Evolutionary conservation across 2,113 vertebrate genomes (phyloP), one percentile per base, ranked within the genome.

Genomic region (Chloropsis hardwickii): DNA sequence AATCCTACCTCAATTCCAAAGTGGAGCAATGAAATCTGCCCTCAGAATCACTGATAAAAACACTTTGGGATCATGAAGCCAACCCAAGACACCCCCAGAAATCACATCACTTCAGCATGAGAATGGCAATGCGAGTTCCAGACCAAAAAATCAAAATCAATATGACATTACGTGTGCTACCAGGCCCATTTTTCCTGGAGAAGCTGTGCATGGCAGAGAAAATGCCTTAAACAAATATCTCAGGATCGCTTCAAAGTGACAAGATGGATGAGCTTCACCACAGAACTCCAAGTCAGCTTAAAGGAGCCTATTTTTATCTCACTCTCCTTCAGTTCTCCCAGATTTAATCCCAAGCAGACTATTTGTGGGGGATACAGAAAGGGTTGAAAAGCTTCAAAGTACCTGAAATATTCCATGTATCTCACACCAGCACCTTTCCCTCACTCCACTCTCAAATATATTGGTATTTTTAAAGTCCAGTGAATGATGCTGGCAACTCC

Each of bases 261-360:
- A 88, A 93, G 92, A 91, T 39, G 58, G 11, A 76, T 73, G 67
- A 96, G 90, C 80, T 78, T 94, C 76, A 73, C 51, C 47, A 69
- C 42, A 90, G 62, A 96, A 86, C 60, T 82, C 56, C 76, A 88
- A 86, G 86, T 70, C 92, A 92, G 67, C 76, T 90, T 88, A 83
- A 81, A 81, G 35, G 54, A 86, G 45, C 37, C 67, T 92, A 88
- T 88, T 95, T 94, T 96, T 90, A 94, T 86, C 65, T 40, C n/a
- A 2, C 29, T 92, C 71, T 80, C 85, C 57, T 87, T 67, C 37
- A 35, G 6, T 64, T 76, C 74, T 64, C 77, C 70, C 45, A 6
- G 12, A 67, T 60, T 57, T 78, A 95, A 94, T 71, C 44, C 47
- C 81, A 81, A 65, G 20, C 22, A 86, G 94, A 53, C 33, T 66